phyloP scores from a whole-genome alignment of 1,140 invertebrate species.

The Oryctes rhinoceros region DNA sequence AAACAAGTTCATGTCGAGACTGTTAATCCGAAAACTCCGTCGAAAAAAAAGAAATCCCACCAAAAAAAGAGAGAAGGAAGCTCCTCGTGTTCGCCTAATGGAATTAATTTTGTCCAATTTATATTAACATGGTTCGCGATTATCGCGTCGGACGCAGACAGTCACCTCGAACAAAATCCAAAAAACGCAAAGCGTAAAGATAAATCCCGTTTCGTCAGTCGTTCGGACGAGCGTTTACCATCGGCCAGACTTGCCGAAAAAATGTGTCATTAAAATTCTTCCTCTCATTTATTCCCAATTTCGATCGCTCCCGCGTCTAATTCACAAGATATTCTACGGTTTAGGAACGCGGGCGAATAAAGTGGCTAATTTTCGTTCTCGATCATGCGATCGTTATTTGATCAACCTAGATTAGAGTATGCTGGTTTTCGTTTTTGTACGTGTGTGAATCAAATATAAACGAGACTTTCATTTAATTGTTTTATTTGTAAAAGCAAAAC shows the following conservation, averaged over 20 bases:
- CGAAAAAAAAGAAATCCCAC: no score
- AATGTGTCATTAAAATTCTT: slow-evolving; percentile 56
- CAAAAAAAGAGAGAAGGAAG: background rate
- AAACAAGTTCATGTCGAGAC: no score
- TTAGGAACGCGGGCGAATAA: no score
- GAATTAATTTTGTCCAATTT: background rate
- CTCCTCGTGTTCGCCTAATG: background rate
- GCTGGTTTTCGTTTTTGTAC: no score
- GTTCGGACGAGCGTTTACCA: background rate
- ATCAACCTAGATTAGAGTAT: no score
- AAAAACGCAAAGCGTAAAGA: slow-evolving; percentile 2
- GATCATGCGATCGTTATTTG: no score
- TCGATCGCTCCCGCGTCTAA: background rate
- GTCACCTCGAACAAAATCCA: background rate
- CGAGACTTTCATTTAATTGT: no score
- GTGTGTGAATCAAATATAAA: no score
- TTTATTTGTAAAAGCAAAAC: no score
- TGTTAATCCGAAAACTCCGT: no score
- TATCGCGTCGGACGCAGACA: background rate
- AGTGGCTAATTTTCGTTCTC: no score
- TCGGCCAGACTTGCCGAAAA: slow-evolving; percentile 27
- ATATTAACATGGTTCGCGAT: background rate
- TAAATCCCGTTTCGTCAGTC: background rate
- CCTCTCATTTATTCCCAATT: slow-evolving; percentile 52
- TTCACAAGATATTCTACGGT: no score